These are phyloP conservation scores for Mesorhabditis belari DNA, from an alignment of 2,888 invertebrate genomes.

Conservation along the genomic window DNA sequence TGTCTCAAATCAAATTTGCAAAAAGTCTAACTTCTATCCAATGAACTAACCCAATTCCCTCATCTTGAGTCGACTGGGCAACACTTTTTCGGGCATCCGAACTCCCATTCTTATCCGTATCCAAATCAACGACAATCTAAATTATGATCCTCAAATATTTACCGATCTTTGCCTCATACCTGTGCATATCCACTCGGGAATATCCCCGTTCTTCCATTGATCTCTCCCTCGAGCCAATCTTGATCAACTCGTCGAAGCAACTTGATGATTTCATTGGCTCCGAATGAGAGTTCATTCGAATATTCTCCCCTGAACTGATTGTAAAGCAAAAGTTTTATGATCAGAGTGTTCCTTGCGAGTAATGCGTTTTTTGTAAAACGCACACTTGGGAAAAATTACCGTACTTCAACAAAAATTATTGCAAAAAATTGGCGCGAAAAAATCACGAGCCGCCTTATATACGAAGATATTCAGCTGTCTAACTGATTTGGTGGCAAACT, in stretches of 20 bases:
- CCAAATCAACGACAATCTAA: slow-evolving; percentile 22
- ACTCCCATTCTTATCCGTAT: slow-evolving; percentile 10
- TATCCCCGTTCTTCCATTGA: slow-evolving; percentile 18
- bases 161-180: slow-evolving; percentile 1
- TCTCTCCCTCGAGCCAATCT: slow-evolving; percentile 36
- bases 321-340: neutral
- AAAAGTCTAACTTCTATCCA: neutral
- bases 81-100: slow-evolving; percentile 1
- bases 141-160: neutral
- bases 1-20: neutral
- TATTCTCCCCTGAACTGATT: slow-evolving; percentile 35
- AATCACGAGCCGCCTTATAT: neutral
- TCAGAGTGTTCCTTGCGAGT: no score
- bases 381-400: no score
- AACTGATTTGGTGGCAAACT: no score
- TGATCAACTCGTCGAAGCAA: slow-evolving; percentile 24
- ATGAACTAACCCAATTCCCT: slow-evolving; percentile 3
- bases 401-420: no score
- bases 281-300: slow-evolving; percentile 36
- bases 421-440: no score
- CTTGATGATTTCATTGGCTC: slow-evolving; percentile 35
- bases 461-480: neutral
- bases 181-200: slow-evolving; percentile 25
- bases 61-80: slow-evolving; percentile 4
- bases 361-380: no score